phyloP scores from a whole-genome alignment of 2,888 invertebrate species.

The Cenopis cana region DNA sequence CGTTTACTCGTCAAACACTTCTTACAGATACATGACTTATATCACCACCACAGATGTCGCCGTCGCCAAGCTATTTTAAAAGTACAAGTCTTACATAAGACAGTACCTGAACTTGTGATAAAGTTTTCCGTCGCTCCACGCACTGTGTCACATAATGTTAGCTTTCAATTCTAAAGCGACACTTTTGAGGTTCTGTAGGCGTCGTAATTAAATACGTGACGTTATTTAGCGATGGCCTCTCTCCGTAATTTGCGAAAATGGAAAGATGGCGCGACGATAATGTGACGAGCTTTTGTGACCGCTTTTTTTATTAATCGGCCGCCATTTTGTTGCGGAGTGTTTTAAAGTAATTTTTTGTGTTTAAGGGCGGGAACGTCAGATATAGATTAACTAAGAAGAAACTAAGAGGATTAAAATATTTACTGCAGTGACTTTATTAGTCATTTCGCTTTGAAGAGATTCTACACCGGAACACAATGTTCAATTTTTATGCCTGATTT shows the following conservation, averaged over 20 bases:
- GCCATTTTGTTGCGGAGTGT: conserved; percentile 44
- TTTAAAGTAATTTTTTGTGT: conserved; percentile 42
- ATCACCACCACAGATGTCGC: no score
- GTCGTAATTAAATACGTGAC: conserved; percentile 81
- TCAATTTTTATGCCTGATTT: not conserved
- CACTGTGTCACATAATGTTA: conserved; percentile 61
- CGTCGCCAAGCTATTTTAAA: no score
- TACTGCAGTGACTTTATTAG: not conserved
- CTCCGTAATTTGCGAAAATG: conserved; percentile 71
- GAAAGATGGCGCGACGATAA: conserved; percentile 68
- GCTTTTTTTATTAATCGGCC: conserved; percentile 58
- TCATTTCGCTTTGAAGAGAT: not conserved
- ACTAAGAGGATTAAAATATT: not conserved
- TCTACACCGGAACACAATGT: not conserved
- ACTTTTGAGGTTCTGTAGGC: conserved; percentile 69
- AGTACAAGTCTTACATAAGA: no score
- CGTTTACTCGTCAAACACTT: no score
- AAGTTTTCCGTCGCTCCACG: not conserved
- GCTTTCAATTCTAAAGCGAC: conserved; percentile 72
- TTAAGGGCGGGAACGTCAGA: conserved; percentile 31
- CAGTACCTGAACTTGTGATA: no score
- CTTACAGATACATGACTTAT: no score
- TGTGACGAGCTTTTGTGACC: conserved; percentile 58
- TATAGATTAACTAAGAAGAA: conserved; percentile 5
- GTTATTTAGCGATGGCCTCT: conserved; percentile 70